Evolutionary conservation across 2,888 invertebrate species (phyloP).

Genomic region (Cyaniris semiargus): DNA sequence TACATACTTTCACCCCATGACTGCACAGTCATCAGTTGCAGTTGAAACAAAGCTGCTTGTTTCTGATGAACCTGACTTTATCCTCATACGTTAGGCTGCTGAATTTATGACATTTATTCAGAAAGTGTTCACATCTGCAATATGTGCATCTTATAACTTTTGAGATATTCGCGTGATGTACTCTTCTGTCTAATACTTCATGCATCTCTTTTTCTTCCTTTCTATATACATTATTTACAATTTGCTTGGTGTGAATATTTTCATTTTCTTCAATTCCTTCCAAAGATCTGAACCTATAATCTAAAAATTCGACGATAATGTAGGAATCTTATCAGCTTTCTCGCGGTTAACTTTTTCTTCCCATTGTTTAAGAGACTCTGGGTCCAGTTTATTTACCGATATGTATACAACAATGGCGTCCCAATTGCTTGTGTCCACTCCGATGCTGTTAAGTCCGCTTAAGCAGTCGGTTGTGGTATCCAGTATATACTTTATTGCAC

Average conservation of each 20-base stretch:
- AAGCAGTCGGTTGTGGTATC: slow-evolving; percentile 28
- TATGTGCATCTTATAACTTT: background rate
- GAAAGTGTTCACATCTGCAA: background rate
- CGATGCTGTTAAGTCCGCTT: background rate
- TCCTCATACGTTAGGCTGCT: background rate
- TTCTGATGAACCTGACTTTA: background rate
- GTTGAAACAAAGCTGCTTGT: slow-evolving; percentile 23
- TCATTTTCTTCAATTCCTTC: too few species aligned
- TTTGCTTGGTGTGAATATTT: too few species aligned
- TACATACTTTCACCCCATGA: background rate
- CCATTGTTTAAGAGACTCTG: slow-evolving; percentile 13
- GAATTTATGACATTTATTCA: background rate
- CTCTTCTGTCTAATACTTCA: background rate
- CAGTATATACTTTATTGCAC: background rate
- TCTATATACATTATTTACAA: too few species aligned
- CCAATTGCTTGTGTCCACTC: background rate
- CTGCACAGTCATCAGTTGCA: slow-evolving; percentile 1
- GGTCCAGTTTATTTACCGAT: background rate
- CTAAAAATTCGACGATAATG: background rate
- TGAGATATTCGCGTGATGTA: background rate
- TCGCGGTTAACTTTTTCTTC: too few species aligned
- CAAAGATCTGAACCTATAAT: too few species aligned
- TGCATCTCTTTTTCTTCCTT: too few species aligned
- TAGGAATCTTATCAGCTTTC: background rate
- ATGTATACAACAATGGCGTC: slow-evolving; percentile 21